A percentile compares a stretch with the other conserved stretches of the same genome.
Evolutionary conservation across 2,113 vertebrate species (phyloP).

Genomic region (Hemiscyllium ocellatum): DNA sequence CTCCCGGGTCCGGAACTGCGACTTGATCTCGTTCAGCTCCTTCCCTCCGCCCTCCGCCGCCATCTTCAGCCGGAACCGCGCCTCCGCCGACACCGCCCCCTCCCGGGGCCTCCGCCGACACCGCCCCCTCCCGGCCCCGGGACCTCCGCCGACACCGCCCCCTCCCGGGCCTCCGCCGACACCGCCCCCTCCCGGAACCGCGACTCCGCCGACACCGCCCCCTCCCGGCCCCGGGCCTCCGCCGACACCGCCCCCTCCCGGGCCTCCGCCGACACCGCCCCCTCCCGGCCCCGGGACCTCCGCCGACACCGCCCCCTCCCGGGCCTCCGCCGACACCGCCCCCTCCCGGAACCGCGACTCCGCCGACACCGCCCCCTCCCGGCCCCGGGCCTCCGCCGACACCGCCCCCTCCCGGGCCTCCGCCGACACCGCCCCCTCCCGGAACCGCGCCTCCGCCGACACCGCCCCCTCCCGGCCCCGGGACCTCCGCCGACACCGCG

Average conservation of each 20-base stretch:
- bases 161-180: too few relatives aligned
- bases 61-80: constrained; percentile 68
- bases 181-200: background rate
- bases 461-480: background rate
- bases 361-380: constrained; percentile 39
- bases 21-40: constrained; percentile 83
- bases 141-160: constrained; percentile 27
- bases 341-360: background rate
- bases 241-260: background rate
- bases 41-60: constrained; percentile 71
- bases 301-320: background rate
- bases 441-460: background rate
- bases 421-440: background rate
- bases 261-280: background rate
- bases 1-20: constrained; percentile 82
- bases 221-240: background rate
- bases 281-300: background rate
- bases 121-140: background rate
- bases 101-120: background rate
- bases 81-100: constrained; percentile 43
- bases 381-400: background rate
- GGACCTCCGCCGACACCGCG: background rate
- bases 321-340: background rate
- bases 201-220: background rate
- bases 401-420: background rate